Evolutionary conservation across 2,797 vertebrate genomes (phyloP), one percentile per base, ranked within the genome.

Genomic region (Catostomus latipinnis): DNA sequence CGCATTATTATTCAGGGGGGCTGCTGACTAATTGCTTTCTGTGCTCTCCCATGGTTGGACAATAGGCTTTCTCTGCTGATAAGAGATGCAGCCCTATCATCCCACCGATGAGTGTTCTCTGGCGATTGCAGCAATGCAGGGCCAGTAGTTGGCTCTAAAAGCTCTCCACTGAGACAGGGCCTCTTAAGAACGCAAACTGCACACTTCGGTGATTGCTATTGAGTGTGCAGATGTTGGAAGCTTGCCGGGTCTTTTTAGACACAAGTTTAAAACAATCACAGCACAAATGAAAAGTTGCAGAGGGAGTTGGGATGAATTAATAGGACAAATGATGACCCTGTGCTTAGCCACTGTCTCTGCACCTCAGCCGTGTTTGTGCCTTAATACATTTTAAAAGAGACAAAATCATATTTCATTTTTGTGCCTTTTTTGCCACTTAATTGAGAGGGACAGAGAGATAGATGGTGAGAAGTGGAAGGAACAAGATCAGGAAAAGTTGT

Each of bases 1-100:
- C 74, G 84, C 92, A 92, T 94, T 93, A 93, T 94, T 94, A 93
- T 94, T 93, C 92, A 89, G 89, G 86, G 80, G 89, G 91, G 86
- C 78, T 77, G 79, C 61, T 68, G 89, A 90, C 93, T 94, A 94
- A 95, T 94, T 95, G 92, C 94, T 94, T 94, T 94, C 92, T 92
- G 92, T 93, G 92, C 92, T 93, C 92, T 92, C 91, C 90, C 87
- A 66, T 63, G 85, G 91, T 93, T 90, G 93, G 92, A 95, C 93
- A 94, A 94, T 94, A 89, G 92, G 90, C 90, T 93, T 92, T 93
- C 89, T 89, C 86, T 87, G 84, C 88, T 77, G 93, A 94, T 94
- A 93, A 94, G 92, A 93, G 92, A 91, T 92, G 90, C 90, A 92
- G 92, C 92, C 92, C 92, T 91, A 92, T 92, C 93, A 93, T 90